Percentiles rank a stretch among this genome's conserved stretches.
These are phyloP conservation scores for Triplophysa siluroides DNA, from an alignment of 2,113 vertebrate genomes.

Conservation along the genomic window DNA sequence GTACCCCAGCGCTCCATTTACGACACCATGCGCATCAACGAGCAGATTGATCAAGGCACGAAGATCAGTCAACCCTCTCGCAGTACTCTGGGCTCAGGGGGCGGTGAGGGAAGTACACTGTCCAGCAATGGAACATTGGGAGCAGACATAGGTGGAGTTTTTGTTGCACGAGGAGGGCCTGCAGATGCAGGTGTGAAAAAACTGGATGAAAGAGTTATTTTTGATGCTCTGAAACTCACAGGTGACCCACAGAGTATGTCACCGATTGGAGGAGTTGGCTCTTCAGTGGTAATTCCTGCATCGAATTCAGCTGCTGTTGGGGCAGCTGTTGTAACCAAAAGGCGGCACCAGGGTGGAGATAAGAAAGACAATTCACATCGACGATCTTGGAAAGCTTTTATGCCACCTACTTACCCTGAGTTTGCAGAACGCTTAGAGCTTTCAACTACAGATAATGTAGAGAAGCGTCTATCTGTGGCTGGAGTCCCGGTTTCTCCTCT, in stretches of 20 bases:
- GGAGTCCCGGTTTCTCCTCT: conserved; percentile 71
- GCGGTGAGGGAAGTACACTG: conserved; percentile 86
- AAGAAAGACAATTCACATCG: conserved; percentile 92
- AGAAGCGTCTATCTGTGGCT: conserved; percentile 80
- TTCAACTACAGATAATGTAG: conserved; percentile 72
- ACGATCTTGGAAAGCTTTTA: conserved; percentile 96
- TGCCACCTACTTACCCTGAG: conserved; percentile 93
- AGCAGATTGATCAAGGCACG: conserved; percentile 96
- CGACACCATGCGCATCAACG: conserved; percentile 98
- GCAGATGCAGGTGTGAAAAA: conserved; percentile 76
- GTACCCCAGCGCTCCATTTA: conserved; percentile 99
- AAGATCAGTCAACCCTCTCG: conserved; percentile 93
- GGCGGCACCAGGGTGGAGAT: conserved; percentile 80
- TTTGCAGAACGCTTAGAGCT: conserved; percentile 92
- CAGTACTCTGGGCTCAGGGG: conserved; percentile 83
- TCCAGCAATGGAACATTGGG: conserved; percentile 95
- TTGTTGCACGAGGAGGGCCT: conserved; percentile 75
- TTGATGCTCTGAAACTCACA: conserved; percentile 94
- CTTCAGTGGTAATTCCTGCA: conserved; percentile 63
- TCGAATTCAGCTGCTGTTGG: conserved; percentile 67
- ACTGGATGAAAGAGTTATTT: conserved; percentile 94
- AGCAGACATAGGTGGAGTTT: conserved; percentile 75
- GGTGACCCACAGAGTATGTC: conserved; percentile 84
- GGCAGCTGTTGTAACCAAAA: conserved; percentile 80
- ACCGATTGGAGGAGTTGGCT: conserved; percentile 59